Evolutionary conservation across 2,888 invertebrate genomes (phyloP), one percentile per base, ranked within the genome.

Genomic region (Chaetogeoica ovagalla): DNA sequence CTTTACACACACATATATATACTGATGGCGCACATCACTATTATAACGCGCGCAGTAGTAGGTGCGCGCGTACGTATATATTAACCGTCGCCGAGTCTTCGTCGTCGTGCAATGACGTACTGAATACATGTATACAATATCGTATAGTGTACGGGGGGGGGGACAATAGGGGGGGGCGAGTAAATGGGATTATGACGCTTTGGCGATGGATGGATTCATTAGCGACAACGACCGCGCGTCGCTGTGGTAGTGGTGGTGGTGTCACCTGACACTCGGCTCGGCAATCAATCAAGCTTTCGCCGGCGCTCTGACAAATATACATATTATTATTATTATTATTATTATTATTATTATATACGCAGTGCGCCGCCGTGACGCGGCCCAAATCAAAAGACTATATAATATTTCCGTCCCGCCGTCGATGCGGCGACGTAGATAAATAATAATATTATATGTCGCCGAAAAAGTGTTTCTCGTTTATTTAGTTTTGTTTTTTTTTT

Each of bases 271-370:
- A 52, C 60, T 52, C 69, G 60, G 52, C 77, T 48, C 77, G 70
- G 77, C 69, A 77, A 77, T 77, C 77, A 77, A 77, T 77, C 77
- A 77, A 70, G 77, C 77, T 77, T 77, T 77, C 62, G 63, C 37
- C 37, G 63, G 30, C 30, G 30, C 30, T 1, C 63, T 66, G 74
- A 74, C 55, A 57, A 74, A 74, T 63, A 63, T n/a, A 57, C n/a
- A n/a, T n/a, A n/a, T n/a, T n/a, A n/a, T n/a, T n/a, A n/a, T n/a
- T n/a, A n/a, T n/a, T n/a, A n/a, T n/a, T n/a, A n/a, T n/a, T n/a
- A n/a, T n/a, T n/a, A n/a, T n/a, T n/a, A n/a, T n/a, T n/a, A n/a
- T 1, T 63, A 63, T n/a, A 57, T 57, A 17, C 55, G 37, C 37
- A n/a, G 9, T 13, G 19, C 30, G 57, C 57, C 9, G 13, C 23